Evolutionary conservation across 2,113 vertebrate species (phyloP).

Genomic region (Atractosteus spatula): DNA sequence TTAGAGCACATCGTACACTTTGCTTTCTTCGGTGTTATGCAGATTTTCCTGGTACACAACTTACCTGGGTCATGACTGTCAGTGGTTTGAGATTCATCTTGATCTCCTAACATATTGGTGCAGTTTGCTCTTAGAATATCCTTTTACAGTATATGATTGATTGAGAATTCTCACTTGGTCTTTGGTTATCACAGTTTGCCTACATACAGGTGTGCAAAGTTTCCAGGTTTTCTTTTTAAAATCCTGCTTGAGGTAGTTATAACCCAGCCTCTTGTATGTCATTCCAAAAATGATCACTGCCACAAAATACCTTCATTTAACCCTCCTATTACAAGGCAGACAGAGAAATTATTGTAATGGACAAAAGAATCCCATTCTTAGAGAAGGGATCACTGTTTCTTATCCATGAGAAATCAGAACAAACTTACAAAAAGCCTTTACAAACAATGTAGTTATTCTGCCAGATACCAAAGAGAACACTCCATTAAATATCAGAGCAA

Average conservation of each 20-base stretch:
- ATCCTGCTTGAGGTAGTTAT: not conserved
- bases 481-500: conserved; percentile 42
- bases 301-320: conserved; percentile 15
- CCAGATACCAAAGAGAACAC: conserved; percentile 20
- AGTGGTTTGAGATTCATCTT: conserved; percentile 36
- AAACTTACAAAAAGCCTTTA: conserved; percentile 40
- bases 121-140: too few relatives aligned
- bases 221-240: conserved; percentile 1
- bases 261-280: conserved; percentile 11
- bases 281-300: conserved; percentile 11
- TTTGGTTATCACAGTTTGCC: not conserved
- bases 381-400: conserved; percentile 49
- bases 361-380: conserved; percentile 34
- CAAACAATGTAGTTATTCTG: conserved; percentile 58
- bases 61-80: conserved; percentile 64
- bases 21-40: not conserved
- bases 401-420: conserved; percentile 68
- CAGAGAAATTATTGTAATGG: conserved; percentile 65
- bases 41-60: conserved; percentile 19
- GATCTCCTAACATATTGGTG: conserved; percentile 54
- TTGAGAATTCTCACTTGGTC: not conserved
- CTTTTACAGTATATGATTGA: not conserved
- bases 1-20: too few relatives aligned
- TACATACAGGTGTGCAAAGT: not conserved
- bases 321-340: conserved; percentile 59